Evolutionary conservation across 92 coral and sea anemone species (phyloP).

Genomic region (Isaurus tuberculatus): DNA sequence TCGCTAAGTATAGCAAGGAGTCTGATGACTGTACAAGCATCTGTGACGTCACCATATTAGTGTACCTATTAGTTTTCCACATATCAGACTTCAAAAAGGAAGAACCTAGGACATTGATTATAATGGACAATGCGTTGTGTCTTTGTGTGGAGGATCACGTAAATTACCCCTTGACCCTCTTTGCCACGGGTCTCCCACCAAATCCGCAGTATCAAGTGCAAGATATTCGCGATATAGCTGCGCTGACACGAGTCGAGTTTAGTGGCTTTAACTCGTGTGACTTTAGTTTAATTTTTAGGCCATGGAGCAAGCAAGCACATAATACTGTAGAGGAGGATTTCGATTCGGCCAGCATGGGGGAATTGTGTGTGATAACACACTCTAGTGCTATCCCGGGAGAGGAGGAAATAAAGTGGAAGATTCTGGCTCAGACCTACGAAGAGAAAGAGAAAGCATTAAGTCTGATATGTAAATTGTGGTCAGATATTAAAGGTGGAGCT

Average conservation of each 20-base stretch:
- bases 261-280: slow-evolving; percentile 93
- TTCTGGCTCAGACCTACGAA: slow-evolving; percentile 94
- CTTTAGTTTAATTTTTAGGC: slow-evolving; percentile 82
- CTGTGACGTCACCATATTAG: slow-evolving; percentile 74
- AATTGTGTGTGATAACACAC: slow-evolving; percentile 81
- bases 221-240: slow-evolving; percentile 84
- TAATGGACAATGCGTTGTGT: slow-evolving; percentile 86
- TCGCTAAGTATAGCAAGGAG: slow-evolving; percentile 79
- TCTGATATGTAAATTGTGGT: slow-evolving; percentile 88
- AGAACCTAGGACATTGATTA: slow-evolving; percentile 86
- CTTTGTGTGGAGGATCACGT: slow-evolving; percentile 94
- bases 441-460: slow-evolving; percentile 96
- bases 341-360: slow-evolving; percentile 91
- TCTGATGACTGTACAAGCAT: slow-evolving; percentile 72
- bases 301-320: slow-evolving; percentile 57
- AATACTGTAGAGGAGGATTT: slow-evolving; percentile 73
- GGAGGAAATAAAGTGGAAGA: slow-evolving; percentile 77
- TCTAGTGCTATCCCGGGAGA: slow-evolving; percentile 46
- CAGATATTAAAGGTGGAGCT: slow-evolving; percentile 83
- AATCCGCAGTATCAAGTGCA: slow-evolving; percentile 86
- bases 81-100: slow-evolving; percentile 63
- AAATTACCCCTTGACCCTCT: slow-evolving; percentile 91
- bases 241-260: slow-evolving; percentile 94
- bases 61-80: slow-evolving; percentile 87
- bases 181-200: slow-evolving; percentile 97